phyloP scores from a whole-genome alignment of 2,113 vertebrate genomes.

The Sceloporus undulatus region DNA sequence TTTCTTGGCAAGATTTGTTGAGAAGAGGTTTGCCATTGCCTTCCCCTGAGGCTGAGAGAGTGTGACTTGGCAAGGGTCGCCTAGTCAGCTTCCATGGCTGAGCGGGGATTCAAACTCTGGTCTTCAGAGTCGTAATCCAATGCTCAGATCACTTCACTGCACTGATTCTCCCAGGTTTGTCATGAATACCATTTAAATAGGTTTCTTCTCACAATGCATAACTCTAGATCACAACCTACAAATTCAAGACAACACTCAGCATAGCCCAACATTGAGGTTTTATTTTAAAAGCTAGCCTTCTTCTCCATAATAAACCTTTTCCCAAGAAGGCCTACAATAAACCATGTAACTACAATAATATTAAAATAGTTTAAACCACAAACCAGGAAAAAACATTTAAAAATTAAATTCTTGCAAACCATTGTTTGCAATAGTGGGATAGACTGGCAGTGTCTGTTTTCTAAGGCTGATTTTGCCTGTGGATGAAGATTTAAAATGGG shows the following conservation, averaged over 20 bases:
- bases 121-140: too few relatives aligned
- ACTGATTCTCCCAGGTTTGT: background rate
- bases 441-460: too few relatives aligned
- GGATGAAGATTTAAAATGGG: background rate
- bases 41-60: too few relatives aligned
- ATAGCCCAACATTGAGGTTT: background rate
- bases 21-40: too few relatives aligned
- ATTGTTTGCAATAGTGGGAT: background rate
- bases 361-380: background rate
- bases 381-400: background rate
- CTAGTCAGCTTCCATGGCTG: too few relatives aligned
- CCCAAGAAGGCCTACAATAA: background rate
- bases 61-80: too few relatives aligned
- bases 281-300: background rate
- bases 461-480: background rate
- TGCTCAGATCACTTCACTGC: too few relatives aligned
- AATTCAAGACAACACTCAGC: background rate
- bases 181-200: background rate
- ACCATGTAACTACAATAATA: background rate
- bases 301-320: background rate
- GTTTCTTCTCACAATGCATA: background rate
- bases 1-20: too few relatives aligned
- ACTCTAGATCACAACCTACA: background rate
- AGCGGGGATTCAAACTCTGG: too few relatives aligned
- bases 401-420: background rate